Percentiles rank a stretch among this genome's conserved stretches.
Conservation (phyloP, 2,888 invertebrate genomes). For the Drosophila helvetica region DNA sequence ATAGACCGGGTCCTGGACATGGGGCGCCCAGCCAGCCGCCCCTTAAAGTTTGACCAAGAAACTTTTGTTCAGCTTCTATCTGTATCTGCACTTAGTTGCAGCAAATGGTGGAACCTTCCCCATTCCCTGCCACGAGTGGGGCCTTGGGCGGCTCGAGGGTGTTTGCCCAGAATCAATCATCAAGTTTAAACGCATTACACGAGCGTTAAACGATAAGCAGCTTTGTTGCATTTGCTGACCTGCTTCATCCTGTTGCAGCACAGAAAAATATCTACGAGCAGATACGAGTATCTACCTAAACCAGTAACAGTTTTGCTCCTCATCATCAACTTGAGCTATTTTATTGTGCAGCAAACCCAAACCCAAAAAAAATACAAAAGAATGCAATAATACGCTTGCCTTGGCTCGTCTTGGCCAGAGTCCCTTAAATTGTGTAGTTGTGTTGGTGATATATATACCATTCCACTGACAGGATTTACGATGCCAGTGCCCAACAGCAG, state of each 20-base stretch:
- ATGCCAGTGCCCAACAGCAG: slow-evolving; percentile 41
- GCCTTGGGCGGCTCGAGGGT: not conserved
- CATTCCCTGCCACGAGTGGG: not conserved
- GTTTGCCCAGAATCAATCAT: slow-evolving; percentile 65
- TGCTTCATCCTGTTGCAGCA: slow-evolving; percentile 35
- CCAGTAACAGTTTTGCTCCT: slow-evolving; percentile 34
- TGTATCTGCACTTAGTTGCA: slow-evolving; percentile 69
- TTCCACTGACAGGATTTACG: slow-evolving; percentile 63
- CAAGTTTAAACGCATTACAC: slow-evolving; percentile 76
- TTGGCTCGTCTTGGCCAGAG: slow-evolving; percentile 51
- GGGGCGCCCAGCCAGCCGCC: slow-evolving; percentile 9
- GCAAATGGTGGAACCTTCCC: slow-evolving; percentile 26
- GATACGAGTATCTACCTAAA: slow-evolving; percentile 21
- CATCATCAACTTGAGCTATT: slow-evolving; percentile 71
- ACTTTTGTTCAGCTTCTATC: slow-evolving; percentile 46
- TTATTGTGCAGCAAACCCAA: slow-evolving; percentile 53
- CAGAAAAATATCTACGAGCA: slow-evolving; percentile 54
- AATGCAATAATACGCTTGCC: slow-evolving; percentile 76
- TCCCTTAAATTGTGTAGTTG: slow-evolving; percentile 33
- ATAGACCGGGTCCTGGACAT: slow-evolving; percentile 22
- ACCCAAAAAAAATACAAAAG: slow-evolving; percentile 47
- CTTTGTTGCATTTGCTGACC: slow-evolving; percentile 67
- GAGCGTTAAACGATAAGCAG: slow-evolving; percentile 76
- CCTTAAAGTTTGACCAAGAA: slow-evolving; percentile 66
- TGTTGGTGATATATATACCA: slow-evolving; percentile 36